Base-by-base conservation (phyloP, 1,140 invertebrate genomes). In the Hormaphis cornu region DNA sequence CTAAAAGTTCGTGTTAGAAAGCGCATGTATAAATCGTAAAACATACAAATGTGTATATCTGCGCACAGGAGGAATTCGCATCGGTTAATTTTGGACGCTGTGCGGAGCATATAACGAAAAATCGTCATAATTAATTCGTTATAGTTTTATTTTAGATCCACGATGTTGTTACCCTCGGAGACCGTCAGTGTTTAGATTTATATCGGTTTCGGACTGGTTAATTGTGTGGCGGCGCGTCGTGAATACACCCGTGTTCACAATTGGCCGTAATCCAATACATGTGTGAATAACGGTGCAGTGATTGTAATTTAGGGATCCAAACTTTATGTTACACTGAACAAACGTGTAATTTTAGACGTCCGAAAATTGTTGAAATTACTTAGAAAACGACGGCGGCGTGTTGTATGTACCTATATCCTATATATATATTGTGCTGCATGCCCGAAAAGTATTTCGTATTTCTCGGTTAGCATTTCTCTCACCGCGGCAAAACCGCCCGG, bases 201-300 rank as follows among this genome's bases (percentile, higher is more conserved):
- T n/a, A 66, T 66, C 14, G 44, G 42, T 22, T 48, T n/a, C n/a
- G n/a, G 61, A 48, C 61, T 48, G 14, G 44, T 66, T 66, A 66
- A 66, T 66, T 48, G 44, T 30, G 20, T 20, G 20, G 18, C 10
- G 20, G 18, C 10, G 28, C 44, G 24, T 48, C 18, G 18, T 18
- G 7, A 66, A 22, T 50, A 66, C 30, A 46, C 7, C 37, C 37
- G 40, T 30, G 7, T 18, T 1, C 14, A 20, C 28, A 2, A 48
- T 66, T 66, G 61, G 61, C 44, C 20, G 7, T 18, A 14, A 33
- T 66, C 61, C 61, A 66, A 46, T 50, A 22, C 26, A 50, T 35
- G 61, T 48, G 61, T 46, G 28, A 66, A 33, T 35, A 33, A 33
- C 18, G 61, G 58, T 63, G 5, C n/a, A 30, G 58, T 2, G 12